Percentiles rank a stretch among this genome's conserved stretches.
Conservation (phyloP, 35 echinoderm and acorn worm genomes). For the Patiria miniata region DNA sequence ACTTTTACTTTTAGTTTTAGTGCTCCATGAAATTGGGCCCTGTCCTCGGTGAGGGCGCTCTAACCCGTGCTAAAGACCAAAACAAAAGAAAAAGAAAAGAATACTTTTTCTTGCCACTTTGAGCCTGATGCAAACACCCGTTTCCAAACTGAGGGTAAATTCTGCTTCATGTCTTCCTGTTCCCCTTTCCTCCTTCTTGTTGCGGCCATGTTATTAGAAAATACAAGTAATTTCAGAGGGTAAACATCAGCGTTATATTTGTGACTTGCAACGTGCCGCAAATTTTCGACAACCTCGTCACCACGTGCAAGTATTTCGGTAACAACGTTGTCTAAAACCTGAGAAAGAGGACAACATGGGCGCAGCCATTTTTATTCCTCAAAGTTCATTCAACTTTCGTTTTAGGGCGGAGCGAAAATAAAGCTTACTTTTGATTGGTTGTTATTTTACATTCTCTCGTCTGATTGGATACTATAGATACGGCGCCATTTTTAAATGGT, state of each 20-base stretch:
- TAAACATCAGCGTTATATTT: no score
- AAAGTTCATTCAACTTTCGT: conserved; percentile 30
- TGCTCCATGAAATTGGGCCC: no score
- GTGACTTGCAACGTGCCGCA: no score
- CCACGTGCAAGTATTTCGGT: no score
- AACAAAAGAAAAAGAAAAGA: neutral
- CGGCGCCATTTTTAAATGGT: conserved; percentile 83
- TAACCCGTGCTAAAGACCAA: no score
- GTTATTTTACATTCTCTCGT: neutral
- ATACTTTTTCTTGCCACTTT: conserved; percentile 74
- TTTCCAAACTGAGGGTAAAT: conserved; percentile 65
- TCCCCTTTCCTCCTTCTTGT: conserved; percentile 63
- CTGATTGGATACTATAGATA: conserved; percentile 51
- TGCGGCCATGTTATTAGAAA: conserved; percentile 44
- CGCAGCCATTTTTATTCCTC: conserved; percentile 82
- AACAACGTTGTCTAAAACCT: neutral
- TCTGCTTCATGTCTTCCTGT: neutral
- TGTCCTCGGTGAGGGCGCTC: no score
- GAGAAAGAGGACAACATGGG: conserved; percentile 19
- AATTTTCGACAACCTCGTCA: no score
- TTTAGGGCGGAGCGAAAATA: conserved; percentile 26
- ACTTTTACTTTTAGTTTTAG: no score
- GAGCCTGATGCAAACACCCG: conserved; percentile 53
- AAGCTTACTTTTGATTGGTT: conserved; percentile 22
- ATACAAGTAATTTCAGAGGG: no score